Conservation (phyloP, 1,140 invertebrate genomes). For the Chionoecetes opilio region DNA sequence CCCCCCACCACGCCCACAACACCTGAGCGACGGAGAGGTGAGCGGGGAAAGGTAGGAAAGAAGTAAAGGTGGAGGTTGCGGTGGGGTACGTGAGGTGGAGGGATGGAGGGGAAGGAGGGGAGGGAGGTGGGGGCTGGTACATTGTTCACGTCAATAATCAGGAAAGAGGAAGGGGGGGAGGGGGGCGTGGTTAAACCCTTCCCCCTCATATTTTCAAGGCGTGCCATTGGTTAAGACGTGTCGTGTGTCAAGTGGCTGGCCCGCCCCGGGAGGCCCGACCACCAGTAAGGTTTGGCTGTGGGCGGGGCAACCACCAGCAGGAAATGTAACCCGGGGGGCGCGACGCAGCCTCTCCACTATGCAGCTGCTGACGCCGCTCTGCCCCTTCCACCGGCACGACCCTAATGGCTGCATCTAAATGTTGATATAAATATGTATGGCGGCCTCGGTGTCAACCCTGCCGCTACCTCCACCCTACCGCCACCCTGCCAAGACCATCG, state of each 20-base stretch:
- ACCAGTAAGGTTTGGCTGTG: conserved; percentile 33
- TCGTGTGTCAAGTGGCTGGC: conserved; percentile 24
- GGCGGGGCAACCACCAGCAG: conserved; percentile 20
- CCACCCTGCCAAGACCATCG: neutral
- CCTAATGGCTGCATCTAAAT: conserved; percentile 59
- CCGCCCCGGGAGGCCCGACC: neutral
- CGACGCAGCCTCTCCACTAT: conserved; percentile 42
- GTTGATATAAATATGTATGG: conserved; percentile 58
- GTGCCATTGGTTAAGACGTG: conserved; percentile 57
- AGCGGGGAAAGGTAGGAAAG: neutral
- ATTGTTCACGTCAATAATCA: conserved; percentile 47
- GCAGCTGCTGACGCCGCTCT: conserved; percentile 4
- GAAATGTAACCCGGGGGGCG: conserved; percentile 39
- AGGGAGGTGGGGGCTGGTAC: neutral
- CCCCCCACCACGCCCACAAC: neutral
- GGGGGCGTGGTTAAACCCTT: conserved; percentile 58
- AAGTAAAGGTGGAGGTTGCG: neutral
- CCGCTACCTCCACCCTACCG: conserved; percentile 10
- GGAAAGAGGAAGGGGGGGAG: neutral
- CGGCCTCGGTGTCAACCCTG: neutral
- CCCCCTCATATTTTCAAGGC: conserved; percentile 61
- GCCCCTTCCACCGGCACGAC: neutral
- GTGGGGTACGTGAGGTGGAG: neutral
- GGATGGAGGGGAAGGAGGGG: neutral
- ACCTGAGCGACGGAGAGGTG: neutral